These are phyloP conservation scores for Kobus ellipsiprymnus DNA, from an alignment of 2,113 vertebrate genomes.

Conservation along the genomic window DNA sequence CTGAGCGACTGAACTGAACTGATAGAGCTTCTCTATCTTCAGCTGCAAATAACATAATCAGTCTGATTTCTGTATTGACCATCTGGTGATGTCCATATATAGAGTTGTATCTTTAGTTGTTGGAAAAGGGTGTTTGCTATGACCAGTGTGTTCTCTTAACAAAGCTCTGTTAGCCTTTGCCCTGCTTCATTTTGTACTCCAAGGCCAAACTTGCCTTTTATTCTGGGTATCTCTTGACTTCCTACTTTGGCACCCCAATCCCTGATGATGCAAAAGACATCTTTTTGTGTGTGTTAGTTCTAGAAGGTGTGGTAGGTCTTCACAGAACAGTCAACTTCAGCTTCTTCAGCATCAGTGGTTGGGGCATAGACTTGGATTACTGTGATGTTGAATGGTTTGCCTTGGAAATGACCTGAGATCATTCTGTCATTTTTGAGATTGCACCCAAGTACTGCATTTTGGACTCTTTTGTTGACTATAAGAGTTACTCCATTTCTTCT, in stretches of 20 bases:
- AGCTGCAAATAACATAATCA: neutral
- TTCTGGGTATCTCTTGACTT: neutral
- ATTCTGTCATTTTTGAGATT: neutral
- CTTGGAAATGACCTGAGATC: neutral
- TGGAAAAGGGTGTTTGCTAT: neutral
- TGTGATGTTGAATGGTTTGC: neutral
- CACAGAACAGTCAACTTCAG: neutral
- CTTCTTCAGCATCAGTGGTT: neutral
- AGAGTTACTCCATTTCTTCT: neutral
- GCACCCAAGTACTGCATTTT: neutral
- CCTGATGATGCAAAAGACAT: neutral
- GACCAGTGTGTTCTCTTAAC: neutral
- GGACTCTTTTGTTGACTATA: neutral
- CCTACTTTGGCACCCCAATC: neutral
- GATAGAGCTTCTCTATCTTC: neutral
- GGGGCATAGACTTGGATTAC: neutral
- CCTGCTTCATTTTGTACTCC: neutral
- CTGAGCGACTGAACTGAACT: no score
- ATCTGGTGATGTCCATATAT: neutral
- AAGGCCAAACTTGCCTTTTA: neutral
- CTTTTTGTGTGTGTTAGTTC: neutral
- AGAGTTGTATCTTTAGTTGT: neutral
- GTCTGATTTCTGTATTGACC: neutral
- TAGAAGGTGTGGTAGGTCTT: neutral
- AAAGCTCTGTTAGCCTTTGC: neutral